phyloP scores from a whole-genome alignment of 2,113 vertebrate genomes.

The Crotalus horridus region DNA sequence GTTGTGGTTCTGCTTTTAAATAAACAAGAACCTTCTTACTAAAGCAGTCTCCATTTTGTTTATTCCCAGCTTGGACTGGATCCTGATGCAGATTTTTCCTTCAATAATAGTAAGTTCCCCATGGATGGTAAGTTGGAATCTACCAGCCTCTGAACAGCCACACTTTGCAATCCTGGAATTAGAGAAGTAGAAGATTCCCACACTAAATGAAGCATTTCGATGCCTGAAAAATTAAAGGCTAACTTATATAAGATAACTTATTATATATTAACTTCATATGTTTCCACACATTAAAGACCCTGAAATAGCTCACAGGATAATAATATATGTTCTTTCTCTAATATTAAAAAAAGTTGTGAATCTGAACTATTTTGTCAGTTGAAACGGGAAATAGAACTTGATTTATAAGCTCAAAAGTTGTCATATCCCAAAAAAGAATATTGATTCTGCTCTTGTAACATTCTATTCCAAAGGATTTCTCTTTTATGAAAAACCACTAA shows the following conservation, averaged over 20 bases:
- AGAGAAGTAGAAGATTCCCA: background rate
- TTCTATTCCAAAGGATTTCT: constrained; percentile 41
- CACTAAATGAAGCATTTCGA: constrained; percentile 13
- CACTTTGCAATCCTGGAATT: background rate
- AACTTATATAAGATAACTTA: background rate
- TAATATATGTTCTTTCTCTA: constrained; percentile 20
- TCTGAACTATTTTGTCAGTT: constrained; percentile 15
- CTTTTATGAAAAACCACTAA: constrained; percentile 54
- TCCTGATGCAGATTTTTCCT: no score
- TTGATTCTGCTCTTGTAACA: constrained; percentile 42
- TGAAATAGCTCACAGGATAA: constrained; percentile 24
- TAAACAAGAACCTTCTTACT: no score
- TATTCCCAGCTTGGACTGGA: no score
- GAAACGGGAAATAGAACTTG: constrained; percentile 43
- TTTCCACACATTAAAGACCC: background rate
- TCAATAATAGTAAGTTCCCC: background rate
- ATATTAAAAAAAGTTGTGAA: constrained; percentile 42
- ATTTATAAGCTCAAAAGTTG: constrained; percentile 46
- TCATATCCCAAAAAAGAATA: constrained; percentile 22
- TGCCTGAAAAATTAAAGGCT: constrained; percentile 7
- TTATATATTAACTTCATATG: constrained; percentile 32
- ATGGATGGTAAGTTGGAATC: background rate
- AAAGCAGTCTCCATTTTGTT: no score
- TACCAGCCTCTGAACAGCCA: background rate
- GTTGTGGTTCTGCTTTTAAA: no score